A percentile compares a stretch with the other conserved stretches of the same genome.
phyloP scores from a whole-genome alignment of 2,797 vertebrate genomes.

The Mus caroli region DNA sequence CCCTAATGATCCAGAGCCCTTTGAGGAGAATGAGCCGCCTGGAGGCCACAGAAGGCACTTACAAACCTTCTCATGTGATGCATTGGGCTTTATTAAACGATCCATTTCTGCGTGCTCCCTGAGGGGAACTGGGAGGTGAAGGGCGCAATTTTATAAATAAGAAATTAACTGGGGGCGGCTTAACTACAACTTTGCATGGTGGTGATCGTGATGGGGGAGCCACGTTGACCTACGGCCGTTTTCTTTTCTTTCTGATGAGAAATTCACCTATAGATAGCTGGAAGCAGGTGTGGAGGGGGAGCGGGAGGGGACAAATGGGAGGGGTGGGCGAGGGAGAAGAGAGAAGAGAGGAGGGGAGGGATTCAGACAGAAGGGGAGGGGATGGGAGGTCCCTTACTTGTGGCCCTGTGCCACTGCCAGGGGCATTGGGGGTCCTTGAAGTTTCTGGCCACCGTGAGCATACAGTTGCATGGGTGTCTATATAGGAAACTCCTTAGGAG shows the following conservation, averaged over 20 bases:
- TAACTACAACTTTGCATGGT: neutral
- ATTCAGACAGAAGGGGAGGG: neutral
- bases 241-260: neutral
- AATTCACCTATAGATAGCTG: neutral
- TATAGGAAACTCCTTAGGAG: neutral
- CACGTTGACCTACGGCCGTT: neutral
- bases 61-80: neutral
- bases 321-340: too few relatives aligned
- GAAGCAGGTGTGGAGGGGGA: neutral
- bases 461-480: neutral
- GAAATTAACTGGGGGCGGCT: constrained; percentile 17
- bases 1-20: neutral
- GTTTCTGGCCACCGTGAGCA: neutral
- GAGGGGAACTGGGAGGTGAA: constrained; percentile 31
- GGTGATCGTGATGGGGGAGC: neutral
- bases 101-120: neutral
- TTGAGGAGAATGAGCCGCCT: neutral
- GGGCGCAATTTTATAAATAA: constrained; percentile 56
- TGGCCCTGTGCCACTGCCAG: accelerated
- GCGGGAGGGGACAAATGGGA: neutral
- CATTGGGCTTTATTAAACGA: constrained; percentile 19
- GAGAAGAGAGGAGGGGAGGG: neutral
- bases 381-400: too few relatives aligned
- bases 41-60: neutral
- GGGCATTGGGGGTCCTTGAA: neutral